Evolutionary conservation across 2,797 vertebrate genomes (phyloP), one percentile per base, ranked within the genome.

Genomic region (Macropodus opercularis): DNA sequence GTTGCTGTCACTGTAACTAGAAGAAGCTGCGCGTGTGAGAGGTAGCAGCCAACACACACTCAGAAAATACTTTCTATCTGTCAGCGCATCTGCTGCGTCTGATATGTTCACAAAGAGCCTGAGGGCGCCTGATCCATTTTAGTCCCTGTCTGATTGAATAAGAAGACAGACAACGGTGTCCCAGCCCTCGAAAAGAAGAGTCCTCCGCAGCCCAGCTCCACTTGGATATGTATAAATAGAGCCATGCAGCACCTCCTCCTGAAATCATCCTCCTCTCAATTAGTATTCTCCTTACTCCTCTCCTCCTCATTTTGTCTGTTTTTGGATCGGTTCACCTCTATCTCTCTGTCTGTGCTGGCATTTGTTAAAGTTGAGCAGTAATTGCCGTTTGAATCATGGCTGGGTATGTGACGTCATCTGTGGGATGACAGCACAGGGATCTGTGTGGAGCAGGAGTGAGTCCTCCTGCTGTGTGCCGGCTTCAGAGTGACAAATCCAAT

Each of bases 201-300:
- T 71, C 59, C 52, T 57, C 59, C 50, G 61, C 66, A 75, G 72
- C 58, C 35, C 22, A 3, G 50, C 51, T 62, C 52, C 24, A 35
- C 65, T 64, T 51, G 54, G 51, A 61, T 59, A 23, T 61, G 60
- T 80, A 84, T 79, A 77, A 86, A 86, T 77, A 85, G 80, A 85
- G 62, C 51, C 52, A 60, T 34, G 71, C 62, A 73, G 38, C 53
- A 53, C 72, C 67, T 63, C 46, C 57, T 69, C 63, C 63, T 66
- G 60, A 68, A 76, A 74, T 77, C 72, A 40, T 36, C 48, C 44
- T 75, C 51, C 36, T 49, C 56, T 67, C 69, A 63, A 73, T 84
- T 69, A 64, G 69, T 72, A 85, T 85, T 77, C 84, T 73, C 54
- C 58, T 65, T 73, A 27, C 48, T 56, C 62, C 47, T 55, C 41